Evolutionary conservation across 92 coral and sea anemone genomes (phyloP).

Genomic region (Phenganax stokvisi): DNA sequence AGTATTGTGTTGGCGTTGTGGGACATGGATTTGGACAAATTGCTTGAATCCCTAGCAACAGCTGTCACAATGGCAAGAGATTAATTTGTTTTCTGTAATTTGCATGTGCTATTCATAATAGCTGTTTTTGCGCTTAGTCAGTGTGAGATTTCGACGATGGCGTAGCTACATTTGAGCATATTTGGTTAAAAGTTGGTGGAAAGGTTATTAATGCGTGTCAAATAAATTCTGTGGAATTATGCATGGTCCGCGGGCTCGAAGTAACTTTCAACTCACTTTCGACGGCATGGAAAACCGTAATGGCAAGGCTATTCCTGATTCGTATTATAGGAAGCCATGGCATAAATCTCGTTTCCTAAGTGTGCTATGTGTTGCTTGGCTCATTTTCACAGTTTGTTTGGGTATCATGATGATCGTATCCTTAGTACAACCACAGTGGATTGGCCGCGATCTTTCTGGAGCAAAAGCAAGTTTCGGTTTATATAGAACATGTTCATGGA

Average conservation of each 20-base stretch:
- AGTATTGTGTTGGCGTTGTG: too few relatives aligned
- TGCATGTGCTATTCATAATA: slow-evolving; percentile 37
- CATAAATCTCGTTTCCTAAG: slow-evolving; percentile 74
- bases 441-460: slow-evolving; percentile 53
- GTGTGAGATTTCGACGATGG: slow-evolving; percentile 21
- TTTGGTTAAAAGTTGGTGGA: neutral
- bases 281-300: neutral
- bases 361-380: slow-evolving; percentile 78
- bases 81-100: slow-evolving; percentile 32
- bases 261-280: slow-evolving; percentile 18
- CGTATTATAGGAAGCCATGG: slow-evolving; percentile 66
- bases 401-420: slow-evolving; percentile 87
- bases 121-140: slow-evolving; percentile 12
- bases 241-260: slow-evolving; percentile 33
- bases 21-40: too few relatives aligned
- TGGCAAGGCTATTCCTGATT: too few relatives aligned
- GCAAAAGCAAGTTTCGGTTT: slow-evolving; percentile 70
- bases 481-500: slow-evolving; percentile 70
- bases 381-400: slow-evolving; percentile 70
- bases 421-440: slow-evolving; percentile 94
- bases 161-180: neutral
- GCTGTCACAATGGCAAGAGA: slow-evolving; percentile 38
- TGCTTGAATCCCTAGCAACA: slow-evolving; percentile 11
- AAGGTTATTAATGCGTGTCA: neutral
- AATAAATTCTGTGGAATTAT: slow-evolving; percentile 4